A percentile compares a stretch with the other conserved stretches of the same genome.
Evolutionary conservation across 2,113 vertebrate genomes (phyloP).

Genomic region (Oryzias celebensis): DNA sequence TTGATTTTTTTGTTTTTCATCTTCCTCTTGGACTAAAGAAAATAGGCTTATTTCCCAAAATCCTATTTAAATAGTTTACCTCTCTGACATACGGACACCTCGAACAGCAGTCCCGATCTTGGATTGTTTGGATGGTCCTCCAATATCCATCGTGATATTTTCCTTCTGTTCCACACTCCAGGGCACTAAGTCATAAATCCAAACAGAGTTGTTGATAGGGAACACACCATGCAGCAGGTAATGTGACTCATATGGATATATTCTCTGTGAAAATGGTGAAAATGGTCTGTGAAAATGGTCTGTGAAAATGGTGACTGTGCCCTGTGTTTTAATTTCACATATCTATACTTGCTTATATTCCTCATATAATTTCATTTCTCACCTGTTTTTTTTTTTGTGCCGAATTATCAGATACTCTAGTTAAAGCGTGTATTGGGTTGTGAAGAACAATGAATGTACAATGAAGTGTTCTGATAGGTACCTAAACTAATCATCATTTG

Average conservation of each 20-base stretch:
- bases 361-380: neutral
- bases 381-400: neutral
- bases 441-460: slow-evolving; percentile 23
- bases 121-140: slow-evolving; percentile 25
- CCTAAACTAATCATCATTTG: neutral
- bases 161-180: slow-evolving; percentile 5
- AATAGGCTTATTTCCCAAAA: slow-evolving; percentile 2
- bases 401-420: slow-evolving; percentile 21
- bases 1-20: slow-evolving; percentile 10
- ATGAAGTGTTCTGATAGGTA: neutral
- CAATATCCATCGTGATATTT: slow-evolving; percentile 20
- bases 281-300: no score
- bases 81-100: slow-evolving; percentile 14
- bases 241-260: slow-evolving; percentile 22
- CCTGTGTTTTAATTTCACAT: slow-evolving; percentile 40
- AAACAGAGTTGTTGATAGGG: slow-evolving; percentile 30
- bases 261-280: slow-evolving; percentile 7
- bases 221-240: slow-evolving; percentile 39
- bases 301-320: slow-evolving; percentile 18
- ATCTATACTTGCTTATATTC: slow-evolving; percentile 23
- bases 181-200: slow-evolving; percentile 10
- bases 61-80: slow-evolving; percentile 26
- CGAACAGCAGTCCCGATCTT: slow-evolving; percentile 6
- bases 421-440: slow-evolving; percentile 13
- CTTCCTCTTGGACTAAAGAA: neutral